Evolutionary conservation across 2,797 vertebrate genomes (phyloP).

Genomic region (Triplophysa yarkandensis): DNA sequence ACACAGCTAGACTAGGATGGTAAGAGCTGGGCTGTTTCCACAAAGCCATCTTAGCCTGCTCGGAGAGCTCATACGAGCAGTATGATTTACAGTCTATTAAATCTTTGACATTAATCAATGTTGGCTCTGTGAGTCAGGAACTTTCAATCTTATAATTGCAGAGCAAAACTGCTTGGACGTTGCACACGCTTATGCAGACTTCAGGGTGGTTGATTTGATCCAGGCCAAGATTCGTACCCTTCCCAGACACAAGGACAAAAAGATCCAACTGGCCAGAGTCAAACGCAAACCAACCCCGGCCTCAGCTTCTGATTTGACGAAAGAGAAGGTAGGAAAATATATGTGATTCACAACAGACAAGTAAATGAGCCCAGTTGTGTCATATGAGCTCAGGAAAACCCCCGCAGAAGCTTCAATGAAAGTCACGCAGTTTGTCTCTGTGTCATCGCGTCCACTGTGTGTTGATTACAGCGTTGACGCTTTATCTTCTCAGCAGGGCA

Average conservation of each 20-base stretch:
- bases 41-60: conserved; percentile 25
- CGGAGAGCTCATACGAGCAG: not conserved
- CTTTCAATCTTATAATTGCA: conserved; percentile 62
- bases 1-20: too few relatives aligned
- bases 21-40: not conserved
- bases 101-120: conserved; percentile 36
- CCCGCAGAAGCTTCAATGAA: conserved; percentile 20
- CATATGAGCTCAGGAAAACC: not conserved
- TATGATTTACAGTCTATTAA: conserved; percentile 37
- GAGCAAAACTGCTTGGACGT: conserved; percentile 82
- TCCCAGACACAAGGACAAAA: conserved; percentile 72
- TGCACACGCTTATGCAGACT: conserved; percentile 80
- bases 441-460: conserved; percentile 40
- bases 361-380: conserved; percentile 61
- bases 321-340: conserved; percentile 72
- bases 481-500: conserved; percentile 54
- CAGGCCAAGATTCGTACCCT: conserved; percentile 77
- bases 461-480: conserved; percentile 36
- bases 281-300: conserved; percentile 56
- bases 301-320: conserved; percentile 50
- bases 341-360: conserved; percentile 39
- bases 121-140: conserved; percentile 25
- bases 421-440: conserved; percentile 22
- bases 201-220: conserved; percentile 78
- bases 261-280: conserved; percentile 64